Evolutionary conservation across 2,113 vertebrate genomes (phyloP).

Genomic region (Myotis brandtii): DNA sequence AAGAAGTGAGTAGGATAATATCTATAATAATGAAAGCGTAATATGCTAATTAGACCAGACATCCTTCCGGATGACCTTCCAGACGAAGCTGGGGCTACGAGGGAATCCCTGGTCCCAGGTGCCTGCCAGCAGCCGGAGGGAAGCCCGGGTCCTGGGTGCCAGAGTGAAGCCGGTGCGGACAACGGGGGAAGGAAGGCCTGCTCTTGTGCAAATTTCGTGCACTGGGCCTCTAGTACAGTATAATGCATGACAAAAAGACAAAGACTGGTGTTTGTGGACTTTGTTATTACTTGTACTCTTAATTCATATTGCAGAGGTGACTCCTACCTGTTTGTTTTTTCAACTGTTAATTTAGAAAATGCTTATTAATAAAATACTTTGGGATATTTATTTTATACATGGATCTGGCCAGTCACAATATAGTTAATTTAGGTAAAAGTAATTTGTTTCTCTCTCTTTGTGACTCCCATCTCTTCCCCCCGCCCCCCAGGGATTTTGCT

Average conservation of each 20-base stretch:
- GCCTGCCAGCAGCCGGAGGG: too few relatives aligned
- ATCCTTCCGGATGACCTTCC: too few relatives aligned
- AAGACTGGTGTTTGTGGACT: not conserved
- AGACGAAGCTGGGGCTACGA: too few relatives aligned
- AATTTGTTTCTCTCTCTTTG: not conserved
- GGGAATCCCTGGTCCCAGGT: too few relatives aligned
- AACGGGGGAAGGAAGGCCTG: too few relatives aligned
- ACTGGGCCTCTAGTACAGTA: too few relatives aligned
- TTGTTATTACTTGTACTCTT: not conserved
- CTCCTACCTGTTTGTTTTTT: not conserved
- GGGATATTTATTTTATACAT: constrained; percentile 18
- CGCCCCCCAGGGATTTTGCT: not conserved
- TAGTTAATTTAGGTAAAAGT: constrained; percentile 38
- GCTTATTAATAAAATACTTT: constrained; percentile 1
- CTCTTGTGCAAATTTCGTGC: too few relatives aligned
- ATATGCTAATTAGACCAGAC: too few relatives aligned
- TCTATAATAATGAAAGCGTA: not conserved
- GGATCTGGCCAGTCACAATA: not conserved
- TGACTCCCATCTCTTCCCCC: not conserved
- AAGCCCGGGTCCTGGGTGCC: too few relatives aligned
- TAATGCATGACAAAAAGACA: not conserved
- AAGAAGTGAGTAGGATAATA: not conserved
- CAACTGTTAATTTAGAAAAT: constrained; percentile 13
- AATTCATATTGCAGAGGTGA: not conserved
- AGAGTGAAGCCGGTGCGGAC: too few relatives aligned